phyloP scores from a whole-genome alignment of 2,113 vertebrate species.

The Xyrauchen texanus region DNA sequence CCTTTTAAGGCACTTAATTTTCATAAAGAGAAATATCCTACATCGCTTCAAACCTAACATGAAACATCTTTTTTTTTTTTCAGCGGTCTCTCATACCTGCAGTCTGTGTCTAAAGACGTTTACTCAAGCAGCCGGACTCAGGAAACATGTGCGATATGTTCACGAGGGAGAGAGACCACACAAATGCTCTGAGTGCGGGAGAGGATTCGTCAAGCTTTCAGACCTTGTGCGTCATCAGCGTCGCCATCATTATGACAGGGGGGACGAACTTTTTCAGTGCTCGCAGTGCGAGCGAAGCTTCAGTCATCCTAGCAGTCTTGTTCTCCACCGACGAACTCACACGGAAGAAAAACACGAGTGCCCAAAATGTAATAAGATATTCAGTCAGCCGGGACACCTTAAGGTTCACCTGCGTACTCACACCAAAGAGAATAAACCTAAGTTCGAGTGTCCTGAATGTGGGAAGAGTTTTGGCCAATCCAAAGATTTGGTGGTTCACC shows the following conservation, averaged over 20 bases:
- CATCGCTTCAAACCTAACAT: too few species aligned
- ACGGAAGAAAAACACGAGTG: constrained; percentile 24
- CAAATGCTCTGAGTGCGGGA: constrained; percentile 21
- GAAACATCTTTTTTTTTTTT: not conserved
- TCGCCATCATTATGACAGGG: constrained; percentile 20
- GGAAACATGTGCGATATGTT: constrained; percentile 30
- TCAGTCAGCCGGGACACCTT: constrained; percentile 27
- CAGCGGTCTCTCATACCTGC: constrained; percentile 19
- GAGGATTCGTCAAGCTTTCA: constrained; percentile 16
- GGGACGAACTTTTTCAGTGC: constrained; percentile 21
- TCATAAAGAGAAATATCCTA: too few species aligned
- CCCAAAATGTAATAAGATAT: constrained; percentile 22
- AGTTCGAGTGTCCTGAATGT: constrained; percentile 35
- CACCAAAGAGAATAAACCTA: constrained; percentile 29
- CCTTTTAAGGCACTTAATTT: too few species aligned
- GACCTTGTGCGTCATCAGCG: constrained; percentile 24
- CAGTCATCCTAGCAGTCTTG: constrained; percentile 32
- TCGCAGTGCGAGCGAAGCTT: constrained; percentile 35
- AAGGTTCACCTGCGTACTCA: constrained; percentile 27
- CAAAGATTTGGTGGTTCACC: constrained; percentile 40
- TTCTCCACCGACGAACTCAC: constrained; percentile 28
- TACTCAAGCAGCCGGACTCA: constrained; percentile 9
- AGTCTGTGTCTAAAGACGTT: constrained; percentile 35
- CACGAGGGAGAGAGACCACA: constrained; percentile 23
- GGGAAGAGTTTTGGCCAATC: constrained; percentile 43